A percentile compares a stretch with the other conserved stretches of the same genome.
phyloP scores from a whole-genome alignment of 2,888 invertebrate species.

The Punctoribates punctum region DNA sequence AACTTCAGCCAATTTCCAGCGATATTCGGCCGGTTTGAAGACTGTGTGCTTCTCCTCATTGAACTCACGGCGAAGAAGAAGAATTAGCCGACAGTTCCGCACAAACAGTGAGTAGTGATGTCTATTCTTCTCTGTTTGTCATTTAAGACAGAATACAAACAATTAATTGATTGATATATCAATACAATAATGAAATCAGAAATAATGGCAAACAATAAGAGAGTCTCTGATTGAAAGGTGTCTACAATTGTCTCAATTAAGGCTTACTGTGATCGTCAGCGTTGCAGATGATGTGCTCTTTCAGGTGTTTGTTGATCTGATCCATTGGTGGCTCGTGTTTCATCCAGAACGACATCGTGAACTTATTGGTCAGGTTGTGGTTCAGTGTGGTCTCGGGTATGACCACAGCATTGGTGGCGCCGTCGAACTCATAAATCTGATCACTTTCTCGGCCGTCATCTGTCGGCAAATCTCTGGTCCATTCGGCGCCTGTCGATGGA shows the following conservation, averaged over 20 bases:
- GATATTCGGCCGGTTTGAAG: conserved; percentile 96
- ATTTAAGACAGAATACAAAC: conserved; percentile 42
- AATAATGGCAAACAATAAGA: not conserved
- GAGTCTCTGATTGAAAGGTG: not conserved
- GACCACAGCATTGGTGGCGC: conserved; percentile 76
- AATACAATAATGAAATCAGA: conserved; percentile 49
- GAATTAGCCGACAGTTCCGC: conserved; percentile 90
- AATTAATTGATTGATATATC: conserved; percentile 11
- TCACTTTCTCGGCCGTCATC: conserved; percentile 51
- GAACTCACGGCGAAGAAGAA: conserved; percentile 83
- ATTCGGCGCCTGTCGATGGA: conserved; percentile 69
- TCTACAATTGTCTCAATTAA: not conserved
- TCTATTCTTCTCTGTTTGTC: conserved; percentile 83
- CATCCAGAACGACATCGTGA: conserved; percentile 92
- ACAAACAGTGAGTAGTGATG: conserved; percentile 98
- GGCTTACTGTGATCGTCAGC: conserved; percentile 93
- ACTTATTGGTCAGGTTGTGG: conserved; percentile 72
- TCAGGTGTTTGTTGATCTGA: conserved; percentile 67
- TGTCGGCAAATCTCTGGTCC: conserved; percentile 76
- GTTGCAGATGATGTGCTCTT: conserved; percentile 94
- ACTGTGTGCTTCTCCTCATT: conserved; percentile 88
- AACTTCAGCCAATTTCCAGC: conserved; percentile 91
- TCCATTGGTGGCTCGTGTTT: conserved; percentile 76
- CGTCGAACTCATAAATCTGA: conserved; percentile 94
- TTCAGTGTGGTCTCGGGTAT: conserved; percentile 72